Percentiles rank a stretch among this genome's conserved stretches.
Evolutionary conservation across 64 coral and sea anemone genomes (phyloP).

Genomic region (Montipora sp.): DNA sequence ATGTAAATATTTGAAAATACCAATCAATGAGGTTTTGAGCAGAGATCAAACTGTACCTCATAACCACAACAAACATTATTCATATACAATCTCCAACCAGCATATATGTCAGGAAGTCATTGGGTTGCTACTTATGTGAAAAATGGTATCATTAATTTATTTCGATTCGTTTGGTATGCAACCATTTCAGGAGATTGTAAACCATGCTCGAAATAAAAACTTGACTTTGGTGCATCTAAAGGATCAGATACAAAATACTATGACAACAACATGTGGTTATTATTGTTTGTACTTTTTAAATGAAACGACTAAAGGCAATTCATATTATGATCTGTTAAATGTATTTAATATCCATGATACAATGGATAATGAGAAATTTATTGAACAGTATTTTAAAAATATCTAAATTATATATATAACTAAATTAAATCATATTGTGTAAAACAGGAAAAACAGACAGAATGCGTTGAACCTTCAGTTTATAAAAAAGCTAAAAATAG

Average conservation of each 20-base stretch:
- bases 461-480: not conserved
- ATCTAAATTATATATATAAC: too few relatives aligned
- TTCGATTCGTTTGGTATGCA: not conserved
- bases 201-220: not conserved
- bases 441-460: not conserved
- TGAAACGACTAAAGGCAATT: too few relatives aligned
- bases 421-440: not conserved
- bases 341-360: not conserved
- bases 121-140: too few relatives aligned
- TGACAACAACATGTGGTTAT: too few relatives aligned
- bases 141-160: not conserved
- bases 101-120: too few relatives aligned
- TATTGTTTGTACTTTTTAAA: too few relatives aligned
- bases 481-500: not conserved
- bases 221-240: not conserved
- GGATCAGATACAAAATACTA: not conserved
- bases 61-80: too few relatives aligned
- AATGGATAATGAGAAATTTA: constrained; percentile 9
- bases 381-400: not conserved
- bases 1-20: not conserved
- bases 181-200: not conserved
- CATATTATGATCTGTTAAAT: not conserved
- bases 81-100: too few relatives aligned
- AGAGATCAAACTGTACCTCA: not conserved
- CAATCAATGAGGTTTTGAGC: not conserved